Percentiles rank a stretch among this genome's conserved stretches.
phyloP scores from a whole-genome alignment of 2,113 vertebrate genomes.

The Polypterus bichir region DNA sequence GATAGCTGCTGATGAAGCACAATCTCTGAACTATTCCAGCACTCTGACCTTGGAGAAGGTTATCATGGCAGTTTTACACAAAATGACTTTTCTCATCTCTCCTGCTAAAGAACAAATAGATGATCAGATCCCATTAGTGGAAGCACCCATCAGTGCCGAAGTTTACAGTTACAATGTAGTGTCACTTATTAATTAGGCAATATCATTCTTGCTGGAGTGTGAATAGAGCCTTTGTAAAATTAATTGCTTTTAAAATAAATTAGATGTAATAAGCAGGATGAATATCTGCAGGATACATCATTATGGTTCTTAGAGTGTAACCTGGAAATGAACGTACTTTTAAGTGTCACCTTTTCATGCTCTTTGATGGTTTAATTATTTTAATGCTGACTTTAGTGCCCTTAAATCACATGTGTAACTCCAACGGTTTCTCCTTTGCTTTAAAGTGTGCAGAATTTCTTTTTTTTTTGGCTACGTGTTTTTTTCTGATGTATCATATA shows the following conservation, averaged over 20 bases:
- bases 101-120: too few species aligned
- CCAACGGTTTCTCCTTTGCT: background rate
- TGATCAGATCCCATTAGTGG: slow-evolving; percentile 1
- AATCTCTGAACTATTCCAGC: too few species aligned
- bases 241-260: slow-evolving; percentile 6
- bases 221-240: background rate
- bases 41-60: background rate
- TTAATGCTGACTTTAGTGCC: background rate
- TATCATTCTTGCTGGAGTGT: background rate
- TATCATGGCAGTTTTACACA: background rate
- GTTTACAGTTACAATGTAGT: background rate
- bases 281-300: background rate
- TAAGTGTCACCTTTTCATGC: too few species aligned
- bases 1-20: background rate
- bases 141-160: background rate
- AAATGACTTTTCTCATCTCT: background rate
- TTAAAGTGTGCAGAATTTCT: background rate
- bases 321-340: slow-evolving; percentile 2
- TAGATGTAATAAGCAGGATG: slow-evolving; percentile 8
- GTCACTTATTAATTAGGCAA: slow-evolving; percentile 9
- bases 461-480: background rate
- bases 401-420: background rate
- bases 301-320: background rate
- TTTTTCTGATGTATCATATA: too few species aligned
- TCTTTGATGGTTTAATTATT: too few species aligned